These are phyloP conservation scores for Coregonus ussuriensis DNA, from an alignment of 2,797 vertebrate genomes.

Conservation along the genomic window DNA sequence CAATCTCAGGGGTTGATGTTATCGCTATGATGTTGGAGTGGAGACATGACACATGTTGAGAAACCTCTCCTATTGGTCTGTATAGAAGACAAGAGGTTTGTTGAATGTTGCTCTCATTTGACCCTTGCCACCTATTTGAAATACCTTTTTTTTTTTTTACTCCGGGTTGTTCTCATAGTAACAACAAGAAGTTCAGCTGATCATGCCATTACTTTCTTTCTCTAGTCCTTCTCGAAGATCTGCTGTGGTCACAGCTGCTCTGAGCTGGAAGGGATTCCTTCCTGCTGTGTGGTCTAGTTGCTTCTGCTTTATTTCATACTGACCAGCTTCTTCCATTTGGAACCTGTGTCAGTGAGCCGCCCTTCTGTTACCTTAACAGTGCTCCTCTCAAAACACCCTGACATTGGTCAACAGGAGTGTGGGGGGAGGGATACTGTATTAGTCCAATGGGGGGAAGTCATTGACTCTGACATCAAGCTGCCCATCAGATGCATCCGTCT, in stretches of 20 bases:
- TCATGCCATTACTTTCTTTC: background rate
- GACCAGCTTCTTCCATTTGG: constrained; percentile 61
- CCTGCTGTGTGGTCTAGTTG: constrained; percentile 52
- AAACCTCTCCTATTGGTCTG: background rate
- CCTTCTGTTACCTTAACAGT: constrained; percentile 45
- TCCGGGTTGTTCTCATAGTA: background rate
- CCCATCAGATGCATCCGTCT: constrained; percentile 14
- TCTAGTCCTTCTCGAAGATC: constrained; percentile 37
- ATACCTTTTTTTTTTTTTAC: background rate
- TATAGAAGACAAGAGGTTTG: background rate
- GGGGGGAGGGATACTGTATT: too few species aligned
- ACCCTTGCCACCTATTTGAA: background rate
- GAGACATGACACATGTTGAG: background rate
- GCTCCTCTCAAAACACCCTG: constrained; percentile 25
- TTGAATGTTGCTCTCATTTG: background rate
- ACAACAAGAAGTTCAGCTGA: background rate
- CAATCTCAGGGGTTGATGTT: too few species aligned
- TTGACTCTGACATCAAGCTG: constrained; percentile 11
- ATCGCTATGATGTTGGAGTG: background rate
- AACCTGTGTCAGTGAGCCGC: constrained; percentile 54
- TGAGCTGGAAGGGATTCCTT: constrained; percentile 51
- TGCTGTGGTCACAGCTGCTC: background rate
- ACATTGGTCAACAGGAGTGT: constrained; percentile 16
- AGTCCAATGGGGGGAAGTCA: background rate
- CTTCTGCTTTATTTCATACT: constrained; percentile 74